Base-by-base conservation (phyloP, 2,797 vertebrate genomes). In the Myotis findleyi region DNA sequence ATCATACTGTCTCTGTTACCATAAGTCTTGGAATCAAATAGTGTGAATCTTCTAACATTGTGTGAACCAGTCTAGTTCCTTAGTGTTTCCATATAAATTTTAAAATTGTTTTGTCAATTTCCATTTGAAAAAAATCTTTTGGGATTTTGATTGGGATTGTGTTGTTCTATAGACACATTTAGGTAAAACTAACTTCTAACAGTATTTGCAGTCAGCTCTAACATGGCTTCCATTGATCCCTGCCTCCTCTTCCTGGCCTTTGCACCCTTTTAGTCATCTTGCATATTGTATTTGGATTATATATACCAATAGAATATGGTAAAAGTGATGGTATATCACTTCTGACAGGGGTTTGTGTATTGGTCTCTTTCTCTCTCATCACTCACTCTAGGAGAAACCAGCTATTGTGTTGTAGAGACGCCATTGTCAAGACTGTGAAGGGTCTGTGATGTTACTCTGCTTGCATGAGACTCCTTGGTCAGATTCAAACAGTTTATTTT, bases 71-170 rank as follows among this genome's bases (percentile, higher is more conserved):
- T 66, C 47, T 85, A 14, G 4, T 75, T 66, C 41, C 33, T 73
- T 80, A 80, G 47, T 83, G 47, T 91, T 93, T 76, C 23, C 36
- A 11, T 83, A 72, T 77, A 79, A 53, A 49, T 84, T 84, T 94
- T 88, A 66, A 73, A 68, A 47, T 47, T 3, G 77, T 20, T 73
- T 75, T 53, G 5, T 80, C 10, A 80, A 7, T 82, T 72, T 72
- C 47, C 92, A 10, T 55, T 72, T 18, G 11, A 47, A 69, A 53
- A 64, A 38, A 38, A 8, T 3, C 33, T n/a, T 95, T 59, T 59
- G 33, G 53, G 25, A 36, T 86, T 72, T 94, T 79, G 82, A 77
- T 73, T 68, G 38, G 72, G 14, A 75, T 93, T 80, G n/a, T 93
- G 44, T 68, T 85, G 27, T 44, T 49, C 17, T 57, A 0, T 80